phyloP scores from a whole-genome alignment of 2,113 vertebrate genomes.

The Sebastes fasciatus region DNA sequence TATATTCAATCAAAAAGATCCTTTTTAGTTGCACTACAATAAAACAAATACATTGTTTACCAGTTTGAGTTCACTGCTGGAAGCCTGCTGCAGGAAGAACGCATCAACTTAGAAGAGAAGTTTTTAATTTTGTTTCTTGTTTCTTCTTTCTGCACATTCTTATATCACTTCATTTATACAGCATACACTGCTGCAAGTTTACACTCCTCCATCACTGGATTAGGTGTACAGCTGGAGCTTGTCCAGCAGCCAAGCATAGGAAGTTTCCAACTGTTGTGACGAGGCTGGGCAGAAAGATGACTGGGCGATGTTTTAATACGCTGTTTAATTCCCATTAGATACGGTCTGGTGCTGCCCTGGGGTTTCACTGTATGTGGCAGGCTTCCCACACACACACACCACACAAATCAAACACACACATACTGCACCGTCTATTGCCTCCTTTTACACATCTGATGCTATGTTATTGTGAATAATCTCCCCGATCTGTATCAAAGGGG shows the following conservation, averaged over 20 bases:
- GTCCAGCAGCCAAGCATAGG: conserved; percentile 24
- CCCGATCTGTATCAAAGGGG: conserved; percentile 22
- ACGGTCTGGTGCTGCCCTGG: conserved; percentile 59
- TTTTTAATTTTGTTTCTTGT: background rate
- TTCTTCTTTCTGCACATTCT: background rate
- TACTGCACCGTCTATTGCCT: background rate
- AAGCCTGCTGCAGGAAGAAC: background rate
- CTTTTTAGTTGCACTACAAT: no score
- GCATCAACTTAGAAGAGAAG: background rate
- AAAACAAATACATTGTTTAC: no score
- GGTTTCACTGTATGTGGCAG: conserved; percentile 53
- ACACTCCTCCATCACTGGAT: background rate
- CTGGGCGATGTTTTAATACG: conserved; percentile 60
- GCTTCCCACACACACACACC: conserved; percentile 36
- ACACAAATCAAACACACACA: conserved; percentile 12
- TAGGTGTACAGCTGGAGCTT: conserved; percentile 14
- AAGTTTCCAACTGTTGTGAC: conserved; percentile 55
- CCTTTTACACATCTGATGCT: conserved; percentile 11
- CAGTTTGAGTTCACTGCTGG: background rate
- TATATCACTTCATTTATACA: background rate
- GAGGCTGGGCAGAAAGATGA: conserved; percentile 48
- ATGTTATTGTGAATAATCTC: conserved; percentile 13
- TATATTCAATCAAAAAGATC: no score
- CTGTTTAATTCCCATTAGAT: conserved; percentile 69
- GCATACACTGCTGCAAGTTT: background rate